Base-by-base conservation (phyloP, 2,888 invertebrate genomes). In the Oligia strigilis region DNA sequence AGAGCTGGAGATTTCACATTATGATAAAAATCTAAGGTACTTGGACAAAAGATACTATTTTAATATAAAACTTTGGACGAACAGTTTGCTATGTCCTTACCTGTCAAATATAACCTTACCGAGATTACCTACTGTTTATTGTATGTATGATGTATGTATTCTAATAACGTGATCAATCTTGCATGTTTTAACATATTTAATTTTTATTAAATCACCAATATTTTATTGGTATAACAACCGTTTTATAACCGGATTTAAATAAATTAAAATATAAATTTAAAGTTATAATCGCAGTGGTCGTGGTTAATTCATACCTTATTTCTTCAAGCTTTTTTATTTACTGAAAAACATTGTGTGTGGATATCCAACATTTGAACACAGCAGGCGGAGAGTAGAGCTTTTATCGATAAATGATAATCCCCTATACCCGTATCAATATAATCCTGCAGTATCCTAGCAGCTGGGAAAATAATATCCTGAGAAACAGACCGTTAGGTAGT, bases 21-120 rank as follows among this genome's bases (percentile, higher is more conserved):
- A n/a, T 14, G 4, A 84, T 64, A 52, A 64, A 78, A 66, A 55
- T 19, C 13, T 49, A 29, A 66, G 5, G 2, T 66, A 78, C 49
- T 52, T n/a, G 14, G 8, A 67, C 13, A 72, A 74, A 80, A 77
- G 0, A 69, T 49, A 67, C 43, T 49, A 60, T n/a, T 65, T 69
- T 29, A 58, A 49, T 70, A 78, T 70, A 52, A 79, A 73, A 60
- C 43, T 62, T 74, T 77, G 52, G 43, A 69, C 70, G 69, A 70
- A 66, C 49, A 64, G 19, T 74, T 80, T 29, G 52, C 23, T 65
- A n/a, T 84, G 88, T 87, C 88, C 88, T 89, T 82, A 79, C 78
- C 73, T 79, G 82, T 82, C 88, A 87, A 89, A 79, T 71, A 65
- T 78, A 86, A 87, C 79, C 81, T 89, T 84, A 85, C 64, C n/a